Evolutionary conservation across 2,113 vertebrate species (phyloP), one percentile per base, ranked within the genome.

Genomic region (Ancistrus triradiatus): DNA sequence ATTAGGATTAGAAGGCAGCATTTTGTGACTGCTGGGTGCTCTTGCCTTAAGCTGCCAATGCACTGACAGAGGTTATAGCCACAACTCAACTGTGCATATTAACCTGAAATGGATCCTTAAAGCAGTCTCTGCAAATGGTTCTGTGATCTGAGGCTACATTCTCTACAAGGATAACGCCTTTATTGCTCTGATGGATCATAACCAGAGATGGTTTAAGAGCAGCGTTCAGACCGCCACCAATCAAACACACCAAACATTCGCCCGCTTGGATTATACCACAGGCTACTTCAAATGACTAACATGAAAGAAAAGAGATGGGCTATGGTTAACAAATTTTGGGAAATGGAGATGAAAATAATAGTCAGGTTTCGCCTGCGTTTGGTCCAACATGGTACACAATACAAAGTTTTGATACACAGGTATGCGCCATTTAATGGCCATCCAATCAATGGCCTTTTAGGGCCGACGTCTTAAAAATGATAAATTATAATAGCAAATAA

Each of bases 1-100:
- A 38, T 50, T 31, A 43, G 25, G 57, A 48, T 42, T 35, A 25
- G 25, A n/a, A n/a, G n/a, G n/a, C n/a, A n/a, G 22, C 10, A 13
- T 6, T 44, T 7, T 14, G 13, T 43, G 48, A 52, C 1, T 19
- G 47, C n/a, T 24, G 27, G 49, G 17, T 1, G 48, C 24, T 56
- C 51, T 13, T 21, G 7, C 43, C 58, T 47, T 40, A 66, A 62
- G 33, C 44, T 44, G n/a, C n/a, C n/a, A n/a, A 48, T n/a, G 22
- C 14, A 35, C 33, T 13, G 7, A 2, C 18, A 17, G 24, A 58
- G 22, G 38, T 42, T 43, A 42, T 5, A n/a, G 38, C 14, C n/a
- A 7, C 27, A 4, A 21, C 2, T 7, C 27, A 19, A 27, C 7
- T 0, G 53, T n/a, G 52, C n/a, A 65, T n/a, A 40, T 49, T 48